These are phyloP conservation scores for Lineus longissimus DNA, from an alignment of 1,140 invertebrate genomes.

Conservation along the genomic window DNA sequence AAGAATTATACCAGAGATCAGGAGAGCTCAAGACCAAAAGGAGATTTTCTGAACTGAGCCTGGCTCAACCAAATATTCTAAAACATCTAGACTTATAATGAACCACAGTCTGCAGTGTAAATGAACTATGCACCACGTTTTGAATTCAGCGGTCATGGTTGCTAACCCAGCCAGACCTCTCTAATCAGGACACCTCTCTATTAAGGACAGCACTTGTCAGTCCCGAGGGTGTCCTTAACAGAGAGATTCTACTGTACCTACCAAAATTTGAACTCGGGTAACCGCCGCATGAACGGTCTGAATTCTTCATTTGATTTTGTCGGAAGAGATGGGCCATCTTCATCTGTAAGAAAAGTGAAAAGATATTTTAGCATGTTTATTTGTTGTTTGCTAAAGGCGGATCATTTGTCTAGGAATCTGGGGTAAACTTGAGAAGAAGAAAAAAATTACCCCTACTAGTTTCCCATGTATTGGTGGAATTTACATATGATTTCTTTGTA, in stretches of 20 bases:
- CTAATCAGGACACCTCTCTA: too few species aligned
- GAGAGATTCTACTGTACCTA: too few species aligned
- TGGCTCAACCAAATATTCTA: neutral
- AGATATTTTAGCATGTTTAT: neutral
- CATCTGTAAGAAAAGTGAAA: conserved; percentile 25
- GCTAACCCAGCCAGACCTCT: too few species aligned
- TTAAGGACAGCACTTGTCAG: too few species aligned
- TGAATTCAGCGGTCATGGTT: too few species aligned
- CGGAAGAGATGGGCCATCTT: conserved; percentile 83
- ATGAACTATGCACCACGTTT: too few species aligned
- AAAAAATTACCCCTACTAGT: neutral
- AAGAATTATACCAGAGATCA: neutral
- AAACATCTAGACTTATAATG: neutral
- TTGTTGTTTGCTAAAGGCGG: neutral
- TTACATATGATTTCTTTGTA: neutral
- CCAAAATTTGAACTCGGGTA: conserved; percentile 99
- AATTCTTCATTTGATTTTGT: conserved; percentile 96
- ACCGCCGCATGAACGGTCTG: conserved; percentile 91
- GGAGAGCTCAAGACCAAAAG: neutral
- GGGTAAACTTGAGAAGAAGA: neutral
- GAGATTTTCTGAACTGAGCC: neutral
- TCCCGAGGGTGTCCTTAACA: too few species aligned
- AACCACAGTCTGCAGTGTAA: too few species aligned
- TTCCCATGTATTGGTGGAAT: neutral
- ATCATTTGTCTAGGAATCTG: neutral